Base-by-base conservation (phyloP, 1,140 invertebrate species). In the Drosophila sp. region DNA sequence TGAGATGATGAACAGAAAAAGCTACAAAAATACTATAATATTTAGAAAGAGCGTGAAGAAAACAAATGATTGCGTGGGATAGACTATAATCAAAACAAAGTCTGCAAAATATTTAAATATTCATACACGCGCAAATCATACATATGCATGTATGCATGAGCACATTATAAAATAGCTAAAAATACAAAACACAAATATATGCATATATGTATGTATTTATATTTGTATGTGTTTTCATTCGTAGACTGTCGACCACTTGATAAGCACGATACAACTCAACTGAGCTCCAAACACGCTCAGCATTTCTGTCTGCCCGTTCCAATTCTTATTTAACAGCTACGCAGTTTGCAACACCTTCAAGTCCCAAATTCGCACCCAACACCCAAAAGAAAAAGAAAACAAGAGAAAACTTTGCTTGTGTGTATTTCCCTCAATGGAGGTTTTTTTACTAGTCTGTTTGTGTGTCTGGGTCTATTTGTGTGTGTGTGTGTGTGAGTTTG, bases 11-110 rank as follows among this genome's bases (percentile, higher is more conserved):
- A n/a, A n/a, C 14, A 1, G 29, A 41, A 70, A 41, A 65, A 69
- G 25, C 14, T 36, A 41, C 11, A 27, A 46, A 14, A 75, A 48
- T 36, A 71, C 46, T 59, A 51, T 64, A 43, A 65, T 89, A 89
- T 89, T 87, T 79, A 89, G 83, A 87, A 87, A 82, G 67, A 82
- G 76, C 72, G 72, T 76, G 75, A 51, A 27, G 13, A 87, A 79
- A 89, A 87, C 78, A 76, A 62, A 87, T 40, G 59, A 21, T 65
- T 38, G 51, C 56, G 56, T 27, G 58, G 53, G 61, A 32, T 34
- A 34, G 57, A 45, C 67, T 45, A 56, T 45, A 84, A 87, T 77
- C 81, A 86, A 86, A 87, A 87, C 82, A 86, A 82, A 86, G 78
- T 82, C 70, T 82, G 81, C 74, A 63, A 86, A 87, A 78, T 87